Evolutionary conservation across 2,113 vertebrate genomes (phyloP).

Genomic region (Oreamnos americanus): DNA sequence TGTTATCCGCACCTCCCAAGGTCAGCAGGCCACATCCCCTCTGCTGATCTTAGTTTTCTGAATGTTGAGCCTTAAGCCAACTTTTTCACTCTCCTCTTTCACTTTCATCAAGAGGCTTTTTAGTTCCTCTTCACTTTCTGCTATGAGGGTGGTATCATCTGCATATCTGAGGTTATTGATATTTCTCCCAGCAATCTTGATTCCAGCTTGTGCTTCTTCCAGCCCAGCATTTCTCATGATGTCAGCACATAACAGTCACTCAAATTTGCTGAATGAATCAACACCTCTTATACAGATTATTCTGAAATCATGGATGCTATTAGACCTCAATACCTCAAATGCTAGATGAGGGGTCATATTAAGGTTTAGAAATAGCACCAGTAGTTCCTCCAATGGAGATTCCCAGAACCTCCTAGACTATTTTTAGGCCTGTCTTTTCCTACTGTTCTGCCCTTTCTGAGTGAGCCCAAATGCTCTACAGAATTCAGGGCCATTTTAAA

Average conservation of each 20-base stretch:
- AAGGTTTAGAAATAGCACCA: not conserved
- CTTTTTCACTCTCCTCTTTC: too few relatives aligned
- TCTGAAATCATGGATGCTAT: constrained; percentile 17
- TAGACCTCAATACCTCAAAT: not conserved
- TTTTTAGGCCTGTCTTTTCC: not conserved
- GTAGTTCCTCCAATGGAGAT: not conserved
- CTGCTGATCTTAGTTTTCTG: too few relatives aligned
- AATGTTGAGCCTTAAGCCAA: too few relatives aligned
- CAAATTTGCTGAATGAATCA: constrained; percentile 4
- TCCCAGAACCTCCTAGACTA: not conserved
- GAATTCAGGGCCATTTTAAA: constrained; percentile 8
- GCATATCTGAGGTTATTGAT: too few relatives aligned
- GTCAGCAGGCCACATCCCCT: too few relatives aligned
- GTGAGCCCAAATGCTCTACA: not conserved
- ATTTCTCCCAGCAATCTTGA: too few relatives aligned
- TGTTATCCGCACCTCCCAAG: too few relatives aligned
- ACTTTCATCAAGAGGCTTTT: too few relatives aligned
- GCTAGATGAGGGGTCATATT: not conserved
- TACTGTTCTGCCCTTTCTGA: not conserved
- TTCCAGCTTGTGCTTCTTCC: too few relatives aligned
- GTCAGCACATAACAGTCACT: not conserved
- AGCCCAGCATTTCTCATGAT: not conserved
- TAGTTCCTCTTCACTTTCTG: too few relatives aligned
- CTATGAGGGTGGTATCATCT: too few relatives aligned
- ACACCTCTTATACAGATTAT: not conserved